Percentiles rank a stretch among this genome's conserved stretches.
These are phyloP conservation scores for Diplodus puntazzo DNA, from an alignment of 2,797 vertebrate genomes.

Conservation along the genomic window DNA sequence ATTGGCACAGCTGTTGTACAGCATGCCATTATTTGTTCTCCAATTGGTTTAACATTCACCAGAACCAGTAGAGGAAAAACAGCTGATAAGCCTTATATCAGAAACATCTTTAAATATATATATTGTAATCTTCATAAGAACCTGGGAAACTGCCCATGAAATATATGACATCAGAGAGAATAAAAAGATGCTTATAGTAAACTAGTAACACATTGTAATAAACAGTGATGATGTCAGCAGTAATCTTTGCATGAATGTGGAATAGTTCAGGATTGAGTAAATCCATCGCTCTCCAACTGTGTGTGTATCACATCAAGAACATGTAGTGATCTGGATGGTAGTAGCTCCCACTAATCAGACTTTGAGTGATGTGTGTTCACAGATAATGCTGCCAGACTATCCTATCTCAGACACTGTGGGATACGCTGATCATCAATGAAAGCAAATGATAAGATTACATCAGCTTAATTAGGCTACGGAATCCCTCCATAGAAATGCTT, in stretches of 20 bases:
- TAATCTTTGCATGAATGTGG: slow-evolving; percentile 51
- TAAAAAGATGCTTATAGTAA: slow-evolving; percentile 42
- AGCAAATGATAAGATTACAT: slow-evolving; percentile 68
- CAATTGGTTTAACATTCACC: slow-evolving; percentile 37
- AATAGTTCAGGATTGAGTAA: slow-evolving; percentile 35
- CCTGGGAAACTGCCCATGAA: background rate
- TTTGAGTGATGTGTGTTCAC: slow-evolving; percentile 5
- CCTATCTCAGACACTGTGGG: slow-evolving; percentile 33
- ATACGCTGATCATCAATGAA: slow-evolving; percentile 61
- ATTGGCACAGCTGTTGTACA: slow-evolving; percentile 59
- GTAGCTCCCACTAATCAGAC: slow-evolving; percentile 5
- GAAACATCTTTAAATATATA: background rate
- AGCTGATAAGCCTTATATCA: slow-evolving; percentile 25
- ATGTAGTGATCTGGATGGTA: slow-evolving; percentile 6
- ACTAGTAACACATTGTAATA: slow-evolving; percentile 36
- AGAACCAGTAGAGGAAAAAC: slow-evolving; percentile 29
- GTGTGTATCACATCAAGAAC: slow-evolving; percentile 37
- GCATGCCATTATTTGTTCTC: slow-evolving; percentile 59
- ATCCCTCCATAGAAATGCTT: slow-evolving; percentile 19
- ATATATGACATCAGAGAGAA: slow-evolving; percentile 5
- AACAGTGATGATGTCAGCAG: slow-evolving; percentile 32
- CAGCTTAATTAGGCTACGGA: slow-evolving; percentile 43
- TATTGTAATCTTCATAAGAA: background rate
- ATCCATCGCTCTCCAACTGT: slow-evolving; percentile 9
- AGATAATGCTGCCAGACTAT: slow-evolving; percentile 26